Conservation (phyloP, 2,113 vertebrate genomes). For the Anser brachyrhynchus region DNA sequence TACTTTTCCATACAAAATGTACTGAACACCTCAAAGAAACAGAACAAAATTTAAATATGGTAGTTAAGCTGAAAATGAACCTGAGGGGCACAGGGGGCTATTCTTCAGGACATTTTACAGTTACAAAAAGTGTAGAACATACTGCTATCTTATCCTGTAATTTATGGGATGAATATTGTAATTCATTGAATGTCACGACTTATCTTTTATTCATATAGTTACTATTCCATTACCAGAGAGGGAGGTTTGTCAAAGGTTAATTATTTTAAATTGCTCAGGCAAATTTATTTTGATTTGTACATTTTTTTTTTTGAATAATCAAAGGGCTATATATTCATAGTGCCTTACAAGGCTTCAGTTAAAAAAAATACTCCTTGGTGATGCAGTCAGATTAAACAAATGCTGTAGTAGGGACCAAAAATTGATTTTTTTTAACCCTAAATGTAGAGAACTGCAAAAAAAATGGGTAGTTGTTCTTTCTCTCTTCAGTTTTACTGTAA, state of each 20-base stretch:
- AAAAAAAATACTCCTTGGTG: conserved; percentile 56
- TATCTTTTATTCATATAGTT: conserved; percentile 87
- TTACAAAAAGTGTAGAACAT: conserved; percentile 73
- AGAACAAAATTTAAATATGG: background rate
- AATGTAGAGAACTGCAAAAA: background rate
- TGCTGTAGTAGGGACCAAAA: conserved; percentile 44
- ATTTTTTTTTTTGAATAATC: conserved; percentile 75
- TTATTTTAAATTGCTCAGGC: conserved; percentile 83
- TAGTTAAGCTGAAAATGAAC: conserved; percentile 37
- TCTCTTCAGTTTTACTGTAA: conserved; percentile 25
- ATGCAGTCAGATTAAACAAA: conserved; percentile 68
- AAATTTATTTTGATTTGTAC: conserved; percentile 85
- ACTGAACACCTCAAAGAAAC: background rate
- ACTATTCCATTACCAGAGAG: conserved; percentile 80
- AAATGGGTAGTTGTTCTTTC: background rate
- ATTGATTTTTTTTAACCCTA: conserved; percentile 21
- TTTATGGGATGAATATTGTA: conserved; percentile 80
- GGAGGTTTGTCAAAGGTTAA: conserved; percentile 85
- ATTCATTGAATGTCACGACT: conserved; percentile 81
- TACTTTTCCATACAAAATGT: background rate
- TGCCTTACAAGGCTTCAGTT: conserved; percentile 45
- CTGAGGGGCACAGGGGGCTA: background rate
- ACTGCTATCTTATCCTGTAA: conserved; percentile 72
- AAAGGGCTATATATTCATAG: conserved; percentile 75
- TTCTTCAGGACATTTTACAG: conserved; percentile 62